Base-by-base conservation (phyloP, 2,797 vertebrate species). In the Aeoliscus strigatus region DNA sequence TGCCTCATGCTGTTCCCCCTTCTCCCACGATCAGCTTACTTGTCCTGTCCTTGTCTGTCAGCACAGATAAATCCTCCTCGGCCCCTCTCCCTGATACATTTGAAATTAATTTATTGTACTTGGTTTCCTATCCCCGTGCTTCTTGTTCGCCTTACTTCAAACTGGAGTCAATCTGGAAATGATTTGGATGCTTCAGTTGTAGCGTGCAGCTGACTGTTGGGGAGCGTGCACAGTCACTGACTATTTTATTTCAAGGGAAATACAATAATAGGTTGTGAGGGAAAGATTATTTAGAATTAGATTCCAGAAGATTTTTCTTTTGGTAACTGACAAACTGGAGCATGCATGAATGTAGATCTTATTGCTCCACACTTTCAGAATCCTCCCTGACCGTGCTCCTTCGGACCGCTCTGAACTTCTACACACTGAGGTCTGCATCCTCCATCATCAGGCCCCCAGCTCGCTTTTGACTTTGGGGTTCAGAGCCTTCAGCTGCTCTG, bases 91-190 rank as follows among this genome's bases (percentile, higher is more conserved):
- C 52, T 16, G 27, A 70, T 79, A 83, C 83, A 87, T 87, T 89
- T 88, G 82, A 74, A 83, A 83, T 86, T 84, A 70, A 86, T 88
- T 86, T 79, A 79, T 86, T 84, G 83, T 64, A 65, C 75, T 67
- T 32, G 43, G 68, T 73, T 79, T 79, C 66, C 62, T 76, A 60
- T 65, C 47, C 24, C 60, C 23, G 32, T 57, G 47, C 69, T 66
- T 71, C 63, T 53, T 61, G 29, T 54, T 77, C 58, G 56, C 75
- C 82, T 81, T 78, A 78, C 85, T 86, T 82, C 68, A 27, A 26
- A 41, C 72, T 32, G 27, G 42, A 51, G 47, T n/a, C 35, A 12
- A 72, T 86, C 85, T 88, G 87, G 87, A 86, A 87, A 59, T 79
- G 39, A 85, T 88, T 87, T 87, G 67, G 71, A 78, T 45, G 73